These are phyloP conservation scores for Suncus etruscus DNA, from an alignment of 2,113 vertebrate genomes.

Conservation along the genomic window DNA sequence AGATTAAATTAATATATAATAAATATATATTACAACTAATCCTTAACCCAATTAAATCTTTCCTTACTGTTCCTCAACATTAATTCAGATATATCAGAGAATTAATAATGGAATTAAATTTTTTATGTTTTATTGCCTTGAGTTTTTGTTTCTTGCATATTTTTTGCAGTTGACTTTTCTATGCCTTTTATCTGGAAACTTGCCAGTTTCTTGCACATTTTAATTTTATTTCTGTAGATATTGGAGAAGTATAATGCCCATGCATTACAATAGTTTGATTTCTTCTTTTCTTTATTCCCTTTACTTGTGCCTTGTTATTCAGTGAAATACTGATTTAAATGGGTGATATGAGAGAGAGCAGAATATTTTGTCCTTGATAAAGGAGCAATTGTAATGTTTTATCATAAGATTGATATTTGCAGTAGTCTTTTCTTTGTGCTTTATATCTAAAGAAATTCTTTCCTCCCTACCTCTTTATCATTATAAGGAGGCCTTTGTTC, in stretches of 20 bases:
- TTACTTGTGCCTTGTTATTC: not conserved
- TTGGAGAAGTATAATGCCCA: not conserved
- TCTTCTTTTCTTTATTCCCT: not conserved
- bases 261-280: not conserved
- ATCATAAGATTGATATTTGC: not conserved
- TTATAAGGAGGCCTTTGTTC: not conserved
- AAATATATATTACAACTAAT: too few species aligned
- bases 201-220: constrained; percentile 9
- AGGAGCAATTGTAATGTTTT: constrained; percentile 28
- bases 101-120: constrained; percentile 42
- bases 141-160: constrained; percentile 17
- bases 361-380: constrained; percentile 45
- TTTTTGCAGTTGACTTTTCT: constrained; percentile 32
- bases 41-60: not conserved
- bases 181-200: not conserved
- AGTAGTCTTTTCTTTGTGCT: not conserved
- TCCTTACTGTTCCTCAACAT: not conserved
- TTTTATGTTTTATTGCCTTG: constrained; percentile 45
- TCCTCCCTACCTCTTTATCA: not conserved
- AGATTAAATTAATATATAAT: too few species aligned
- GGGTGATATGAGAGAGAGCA: not conserved
- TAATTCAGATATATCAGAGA: not conserved
- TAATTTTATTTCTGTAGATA: not conserved
- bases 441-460: not conserved
- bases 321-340: not conserved